Percentiles rank a stretch among this genome's conserved stretches.
Evolutionary conservation across 2,797 vertebrate species (phyloP).

Genomic region (Bucorvus abyssinicus): DNA sequence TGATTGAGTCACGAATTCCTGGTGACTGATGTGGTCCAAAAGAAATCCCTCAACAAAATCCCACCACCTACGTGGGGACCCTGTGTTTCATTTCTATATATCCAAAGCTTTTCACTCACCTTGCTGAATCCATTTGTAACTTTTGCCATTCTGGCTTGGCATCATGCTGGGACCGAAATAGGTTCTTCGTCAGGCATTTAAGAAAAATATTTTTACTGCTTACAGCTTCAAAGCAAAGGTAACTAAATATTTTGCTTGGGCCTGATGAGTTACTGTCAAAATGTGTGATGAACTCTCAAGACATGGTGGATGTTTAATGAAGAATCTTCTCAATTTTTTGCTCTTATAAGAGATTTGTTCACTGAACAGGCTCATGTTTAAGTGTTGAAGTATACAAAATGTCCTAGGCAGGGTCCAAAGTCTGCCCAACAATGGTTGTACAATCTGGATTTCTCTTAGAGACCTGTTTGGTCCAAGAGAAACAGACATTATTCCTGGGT

Average conservation of each 20-base stretch:
- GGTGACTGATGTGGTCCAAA: not conserved
- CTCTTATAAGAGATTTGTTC: not conserved
- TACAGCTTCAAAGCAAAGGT: not conserved
- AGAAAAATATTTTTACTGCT: constrained; percentile 6
- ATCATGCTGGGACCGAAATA: not conserved
- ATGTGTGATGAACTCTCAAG: not conserved
- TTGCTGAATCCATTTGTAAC: not conserved
- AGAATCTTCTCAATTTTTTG: not conserved
- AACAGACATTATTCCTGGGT: not conserved
- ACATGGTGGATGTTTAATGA: not conserved
- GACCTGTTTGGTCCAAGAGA: not conserved
- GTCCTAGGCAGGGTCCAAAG: not conserved
- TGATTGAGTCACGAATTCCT: not conserved
- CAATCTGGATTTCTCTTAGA: not conserved
- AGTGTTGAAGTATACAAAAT: not conserved
- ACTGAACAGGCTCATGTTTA: not conserved
- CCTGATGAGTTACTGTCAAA: not conserved
- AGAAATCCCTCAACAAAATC: not conserved
- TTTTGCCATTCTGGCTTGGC: not conserved
- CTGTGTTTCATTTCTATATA: not conserved
- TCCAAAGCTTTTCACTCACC: not conserved
- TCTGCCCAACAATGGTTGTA: not conserved
- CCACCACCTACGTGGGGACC: not conserved
- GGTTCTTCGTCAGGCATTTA: not conserved
- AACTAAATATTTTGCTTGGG: not conserved